These are phyloP conservation scores for Passer domesticus DNA, from an alignment of 2,113 vertebrate genomes.

Conservation along the genomic window DNA sequence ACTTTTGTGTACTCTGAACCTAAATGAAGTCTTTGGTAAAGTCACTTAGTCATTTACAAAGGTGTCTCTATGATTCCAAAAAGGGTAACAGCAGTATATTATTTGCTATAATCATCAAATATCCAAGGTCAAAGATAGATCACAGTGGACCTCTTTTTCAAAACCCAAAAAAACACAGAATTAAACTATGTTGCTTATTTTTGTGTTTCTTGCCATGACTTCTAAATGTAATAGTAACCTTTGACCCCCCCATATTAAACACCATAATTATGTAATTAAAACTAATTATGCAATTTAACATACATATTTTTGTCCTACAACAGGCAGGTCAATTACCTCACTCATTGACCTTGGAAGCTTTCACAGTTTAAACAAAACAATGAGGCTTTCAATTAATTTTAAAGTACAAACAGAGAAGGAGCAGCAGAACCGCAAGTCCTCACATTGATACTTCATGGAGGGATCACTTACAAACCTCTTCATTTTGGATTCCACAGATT, in stretches of 20 bases:
- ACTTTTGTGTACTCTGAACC: conserved; percentile 70
- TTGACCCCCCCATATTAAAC: conserved; percentile 87
- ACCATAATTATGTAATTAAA: conserved; percentile 96
- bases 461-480: not conserved
- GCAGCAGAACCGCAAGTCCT: conserved; percentile 5
- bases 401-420: conserved; percentile 74
- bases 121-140: conserved; percentile 81
- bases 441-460: not conserved
- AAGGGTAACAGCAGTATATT: conserved; percentile 65
- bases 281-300: conserved; percentile 94
- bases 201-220: conserved; percentile 70
- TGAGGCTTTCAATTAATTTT: conserved; percentile 88
- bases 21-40: conserved; percentile 83
- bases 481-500: not conserved
- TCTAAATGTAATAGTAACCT: conserved; percentile 88
- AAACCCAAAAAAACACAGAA: conserved; percentile 68
- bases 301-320: conserved; percentile 80
- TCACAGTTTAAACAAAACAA: conserved; percentile 87
- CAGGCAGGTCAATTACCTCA: conserved; percentile 87
- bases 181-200: conserved; percentile 68
- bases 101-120: conserved; percentile 75
- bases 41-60: conserved; percentile 80
- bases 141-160: conserved; percentile 60
- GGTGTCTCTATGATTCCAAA: conserved; percentile 76
- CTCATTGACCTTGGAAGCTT: conserved; percentile 88